Evolutionary conservation across 2,113 vertebrate species (phyloP).

Genomic region (Machaerirhynchus nigripectus): DNA sequence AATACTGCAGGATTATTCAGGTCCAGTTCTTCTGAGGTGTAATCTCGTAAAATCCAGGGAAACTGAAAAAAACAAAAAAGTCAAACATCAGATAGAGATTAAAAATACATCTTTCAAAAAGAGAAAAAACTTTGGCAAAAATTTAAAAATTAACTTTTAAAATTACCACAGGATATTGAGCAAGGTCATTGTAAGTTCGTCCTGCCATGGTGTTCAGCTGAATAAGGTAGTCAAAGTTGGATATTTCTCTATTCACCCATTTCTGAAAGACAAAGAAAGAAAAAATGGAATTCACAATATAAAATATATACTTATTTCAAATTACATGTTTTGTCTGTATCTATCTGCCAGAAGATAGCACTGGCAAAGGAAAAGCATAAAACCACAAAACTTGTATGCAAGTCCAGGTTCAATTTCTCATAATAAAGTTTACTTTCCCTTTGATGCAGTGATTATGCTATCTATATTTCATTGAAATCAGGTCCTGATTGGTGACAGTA

Average conservation of each 20-base stretch:
- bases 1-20: conserved; percentile 90
- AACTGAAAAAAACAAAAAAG: conserved; percentile 75
- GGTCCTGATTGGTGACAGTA: not conserved
- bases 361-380: not conserved
- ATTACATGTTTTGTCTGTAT: not conserved
- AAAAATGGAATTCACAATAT: not conserved
- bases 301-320: not conserved
- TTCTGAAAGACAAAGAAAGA: conserved; percentile 76
- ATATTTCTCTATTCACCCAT: conserved; percentile 97
- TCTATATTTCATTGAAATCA: not conserved
- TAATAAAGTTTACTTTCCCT: not conserved
- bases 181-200: conserved; percentile 93
- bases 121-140: not conserved
- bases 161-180: conserved; percentile 95
- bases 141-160: not conserved
- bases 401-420: not conserved
- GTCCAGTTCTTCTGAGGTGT: conserved; percentile 93
- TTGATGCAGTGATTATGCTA: not conserved
- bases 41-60: conserved; percentile 93
- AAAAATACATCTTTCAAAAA: not conserved
- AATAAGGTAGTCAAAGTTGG: conserved; percentile 98
- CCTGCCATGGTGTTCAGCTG: conserved; percentile 97
- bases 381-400: not conserved
- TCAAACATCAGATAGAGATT: conserved; percentile 1
- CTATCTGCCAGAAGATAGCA: not conserved